Conservation (phyloP, 1,140 invertebrate species). For the Stenopsyche tienmushanensis region DNA sequence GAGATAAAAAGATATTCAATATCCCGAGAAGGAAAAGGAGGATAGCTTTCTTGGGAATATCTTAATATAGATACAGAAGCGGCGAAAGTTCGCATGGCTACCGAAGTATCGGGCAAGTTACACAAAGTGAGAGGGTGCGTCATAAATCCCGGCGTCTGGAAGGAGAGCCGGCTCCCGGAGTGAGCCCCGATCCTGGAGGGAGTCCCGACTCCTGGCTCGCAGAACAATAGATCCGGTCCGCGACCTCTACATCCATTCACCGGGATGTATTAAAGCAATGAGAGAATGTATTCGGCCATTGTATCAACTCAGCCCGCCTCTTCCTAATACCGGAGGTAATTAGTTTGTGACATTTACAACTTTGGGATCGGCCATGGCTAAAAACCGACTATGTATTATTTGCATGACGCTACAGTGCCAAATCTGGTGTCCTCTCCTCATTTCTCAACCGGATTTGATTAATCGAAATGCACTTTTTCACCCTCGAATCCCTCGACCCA, state of each 20-base stretch:
- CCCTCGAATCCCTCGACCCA: no score
- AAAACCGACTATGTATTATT: neutral
- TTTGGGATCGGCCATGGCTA: conserved; percentile 12
- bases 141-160: neutral
- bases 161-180: neutral
- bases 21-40: neutral
- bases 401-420: conserved; percentile 5
- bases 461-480: no score
- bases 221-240: no score
- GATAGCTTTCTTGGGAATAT: neutral
- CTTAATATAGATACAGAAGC: neutral
- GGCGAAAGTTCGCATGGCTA: neutral
- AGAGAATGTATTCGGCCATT: conserved; percentile 1
- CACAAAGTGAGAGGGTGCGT: neutral
- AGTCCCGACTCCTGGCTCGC: no score
- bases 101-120: neutral
- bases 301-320: conserved; percentile 21
- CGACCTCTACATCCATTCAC: neutral
- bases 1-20: neutral
- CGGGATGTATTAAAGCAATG: neutral
- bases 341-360: conserved; percentile 29
- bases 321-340: conserved; percentile 32
- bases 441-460: no score
- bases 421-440: neutral
- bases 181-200: neutral